Conservation (phyloP, 2,113 vertebrate genomes). For the Felis catus region DNA sequence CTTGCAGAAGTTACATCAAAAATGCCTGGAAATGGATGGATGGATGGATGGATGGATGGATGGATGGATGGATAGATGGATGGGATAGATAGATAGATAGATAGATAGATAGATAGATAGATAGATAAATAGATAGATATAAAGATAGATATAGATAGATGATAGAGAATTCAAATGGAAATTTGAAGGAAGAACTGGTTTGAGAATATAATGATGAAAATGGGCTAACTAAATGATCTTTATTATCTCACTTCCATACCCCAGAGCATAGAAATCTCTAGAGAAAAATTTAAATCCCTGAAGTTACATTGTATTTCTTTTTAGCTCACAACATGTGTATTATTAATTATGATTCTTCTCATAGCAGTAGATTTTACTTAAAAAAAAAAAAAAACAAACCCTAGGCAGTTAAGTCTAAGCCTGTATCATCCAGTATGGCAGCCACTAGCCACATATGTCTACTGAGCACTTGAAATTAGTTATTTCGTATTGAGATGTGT, state of each 20-base stretch:
- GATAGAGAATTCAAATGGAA: neutral
- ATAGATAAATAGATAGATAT: no score
- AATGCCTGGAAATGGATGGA: neutral
- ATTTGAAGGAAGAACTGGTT: neutral
- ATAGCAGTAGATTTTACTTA: neutral
- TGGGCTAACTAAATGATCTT: neutral
- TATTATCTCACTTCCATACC: neutral
- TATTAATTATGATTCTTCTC: neutral
- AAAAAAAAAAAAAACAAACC: neutral
- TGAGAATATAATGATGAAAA: neutral
- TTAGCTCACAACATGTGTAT: neutral
- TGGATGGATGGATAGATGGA: no score
- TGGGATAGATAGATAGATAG: no score
- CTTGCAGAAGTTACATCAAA: neutral
- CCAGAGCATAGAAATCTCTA: neutral
- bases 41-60: no score
- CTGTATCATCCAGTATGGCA: neutral
- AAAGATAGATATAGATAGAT: no score
- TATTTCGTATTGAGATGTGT: neutral
- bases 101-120: no score
- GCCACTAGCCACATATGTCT: neutral
- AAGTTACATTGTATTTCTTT: slow-evolving; percentile 8
- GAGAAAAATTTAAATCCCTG: slow-evolving; percentile 2
- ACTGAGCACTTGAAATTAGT: neutral
- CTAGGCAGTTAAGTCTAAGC: neutral